Percentiles rank a stretch among this genome's conserved stretches.
Evolutionary conservation across 1,140 invertebrate genomes (phyloP).

Genomic region (Drosophila santomea): DNA sequence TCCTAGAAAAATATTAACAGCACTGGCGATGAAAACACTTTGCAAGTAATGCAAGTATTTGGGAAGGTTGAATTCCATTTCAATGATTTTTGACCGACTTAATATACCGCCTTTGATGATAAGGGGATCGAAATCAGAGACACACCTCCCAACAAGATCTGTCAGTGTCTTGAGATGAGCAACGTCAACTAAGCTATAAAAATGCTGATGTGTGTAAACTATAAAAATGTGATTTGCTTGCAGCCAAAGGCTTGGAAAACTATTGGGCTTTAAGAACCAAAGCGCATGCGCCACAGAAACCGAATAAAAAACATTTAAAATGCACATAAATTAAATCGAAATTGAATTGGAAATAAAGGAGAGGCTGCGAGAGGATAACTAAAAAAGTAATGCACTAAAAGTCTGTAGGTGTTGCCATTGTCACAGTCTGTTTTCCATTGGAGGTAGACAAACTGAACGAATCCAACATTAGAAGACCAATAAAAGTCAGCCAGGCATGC

Average conservation of each 20-base stretch:
- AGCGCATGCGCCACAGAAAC: conserved; percentile 66
- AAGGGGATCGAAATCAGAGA: conserved; percentile 4
- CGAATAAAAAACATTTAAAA: conserved; percentile 43
- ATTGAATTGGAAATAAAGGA: conserved; percentile 34
- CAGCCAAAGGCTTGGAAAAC: conserved; percentile 13
- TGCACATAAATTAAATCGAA: conserved; percentile 65
- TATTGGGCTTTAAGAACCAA: conserved; percentile 48
- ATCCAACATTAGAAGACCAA: conserved; percentile 20
- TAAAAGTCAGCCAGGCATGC: conserved; percentile 48
- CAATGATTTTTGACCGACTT: conserved; percentile 13
- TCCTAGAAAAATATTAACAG: too few relatives aligned
- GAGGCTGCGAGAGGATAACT: conserved; percentile 13
- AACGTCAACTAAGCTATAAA: conserved; percentile 33
- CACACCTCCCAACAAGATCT: conserved; percentile 20
- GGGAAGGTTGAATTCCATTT: not conserved
- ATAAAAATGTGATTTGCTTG: conserved; percentile 55
- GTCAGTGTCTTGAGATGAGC: not conserved
- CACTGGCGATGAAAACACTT: too few relatives aligned
- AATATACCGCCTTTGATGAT: conserved; percentile 50
- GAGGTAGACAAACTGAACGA: conserved; percentile 7
- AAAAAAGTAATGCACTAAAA: conserved; percentile 42
- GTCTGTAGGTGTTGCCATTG: conserved; percentile 68
- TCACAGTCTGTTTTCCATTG: conserved; percentile 32
- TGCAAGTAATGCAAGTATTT: not conserved
- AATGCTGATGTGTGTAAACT: conserved; percentile 50